These are phyloP conservation scores for Epinephelus fuscoguttatus DNA, from an alignment of 2,113 vertebrate species.

Conservation along the genomic window DNA sequence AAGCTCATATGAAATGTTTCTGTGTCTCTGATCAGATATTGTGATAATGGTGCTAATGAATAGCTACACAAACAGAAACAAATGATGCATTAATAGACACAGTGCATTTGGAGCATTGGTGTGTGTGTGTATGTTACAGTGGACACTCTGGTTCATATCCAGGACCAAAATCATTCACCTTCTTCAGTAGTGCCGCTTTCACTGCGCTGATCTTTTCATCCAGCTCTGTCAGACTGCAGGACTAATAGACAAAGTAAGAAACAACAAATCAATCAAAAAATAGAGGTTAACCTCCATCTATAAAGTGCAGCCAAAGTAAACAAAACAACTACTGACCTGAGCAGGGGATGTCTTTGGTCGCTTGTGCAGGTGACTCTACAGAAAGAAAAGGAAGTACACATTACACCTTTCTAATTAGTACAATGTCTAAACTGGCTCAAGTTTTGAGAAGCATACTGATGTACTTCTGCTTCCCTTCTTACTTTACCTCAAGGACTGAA, in stretches of 20 bases:
- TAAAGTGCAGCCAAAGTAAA: conserved; percentile 9
- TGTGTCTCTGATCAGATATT: neutral
- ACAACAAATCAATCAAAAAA: neutral
- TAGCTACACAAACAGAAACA: neutral
- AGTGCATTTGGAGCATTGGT: neutral
- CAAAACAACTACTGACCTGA: conserved; percentile 83
- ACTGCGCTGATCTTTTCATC: conserved; percentile 97
- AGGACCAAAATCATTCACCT: conserved; percentile 84
- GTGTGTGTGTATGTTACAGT: conserved; percentile 60
- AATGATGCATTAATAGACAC: neutral
- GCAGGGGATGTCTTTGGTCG: conserved; percentile 88
- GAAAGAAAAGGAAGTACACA: conserved; percentile 31
- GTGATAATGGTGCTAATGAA: neutral
- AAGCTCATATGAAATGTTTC: neutral
- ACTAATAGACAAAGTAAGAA: conserved; percentile 80
- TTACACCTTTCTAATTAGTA: conserved; percentile 19
- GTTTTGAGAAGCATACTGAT: conserved; percentile 13
- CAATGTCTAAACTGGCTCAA: conserved; percentile 5
- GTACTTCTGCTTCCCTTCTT: neutral
- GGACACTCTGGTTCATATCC: conserved; percentile 85
- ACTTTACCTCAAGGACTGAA: conserved; percentile 10
- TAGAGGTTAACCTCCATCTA: neutral
- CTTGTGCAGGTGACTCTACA: conserved; percentile 92
- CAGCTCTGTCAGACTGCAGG: conserved; percentile 93
- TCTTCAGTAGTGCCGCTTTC: conserved; percentile 92